A percentile compares a stretch with the other conserved stretches of the same genome.
These are phyloP conservation scores for Odocoileus virginianus DNA, from an alignment of 2,113 vertebrate genomes.

Conservation along the genomic window DNA sequence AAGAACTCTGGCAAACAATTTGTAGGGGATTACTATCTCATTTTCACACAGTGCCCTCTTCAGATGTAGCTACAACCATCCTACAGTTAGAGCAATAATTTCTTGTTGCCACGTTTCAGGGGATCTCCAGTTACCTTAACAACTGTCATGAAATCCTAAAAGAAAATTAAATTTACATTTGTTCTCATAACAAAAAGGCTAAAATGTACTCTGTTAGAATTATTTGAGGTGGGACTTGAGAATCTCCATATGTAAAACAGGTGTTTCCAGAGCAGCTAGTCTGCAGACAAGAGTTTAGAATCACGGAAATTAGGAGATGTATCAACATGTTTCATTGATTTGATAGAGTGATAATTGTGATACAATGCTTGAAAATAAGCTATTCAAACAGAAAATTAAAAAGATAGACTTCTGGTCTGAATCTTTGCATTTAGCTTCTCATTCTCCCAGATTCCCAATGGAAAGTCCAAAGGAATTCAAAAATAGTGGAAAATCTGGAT, in stretches of 20 bases:
- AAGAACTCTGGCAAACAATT: not conserved
- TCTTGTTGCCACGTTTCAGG: not conserved
- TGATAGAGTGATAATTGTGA: not conserved
- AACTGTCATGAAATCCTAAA: not conserved
- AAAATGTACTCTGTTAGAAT: not conserved
- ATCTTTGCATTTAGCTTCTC: not conserved
- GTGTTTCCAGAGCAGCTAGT: not conserved
- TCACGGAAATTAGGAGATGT: not conserved
- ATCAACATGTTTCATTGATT: not conserved
- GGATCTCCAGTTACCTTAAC: not conserved
- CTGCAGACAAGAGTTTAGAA: not conserved
- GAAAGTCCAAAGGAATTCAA: not conserved
- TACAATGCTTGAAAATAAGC: not conserved
- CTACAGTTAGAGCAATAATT: not conserved
- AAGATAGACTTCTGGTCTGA: not conserved
- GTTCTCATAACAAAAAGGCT: not conserved
- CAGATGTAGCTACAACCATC: not conserved
- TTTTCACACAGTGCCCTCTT: not conserved
- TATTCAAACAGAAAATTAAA: not conserved
- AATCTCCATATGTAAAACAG: not conserved
- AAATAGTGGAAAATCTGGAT: not conserved
- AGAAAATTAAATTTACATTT: conserved; percentile 34
- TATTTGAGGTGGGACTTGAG: not conserved
- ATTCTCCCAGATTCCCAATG: not conserved
- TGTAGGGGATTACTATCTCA: not conserved